Evolutionary conservation across 1,140 invertebrate species (phyloP).

Genomic region (Cheumatopsyche charites): DNA sequence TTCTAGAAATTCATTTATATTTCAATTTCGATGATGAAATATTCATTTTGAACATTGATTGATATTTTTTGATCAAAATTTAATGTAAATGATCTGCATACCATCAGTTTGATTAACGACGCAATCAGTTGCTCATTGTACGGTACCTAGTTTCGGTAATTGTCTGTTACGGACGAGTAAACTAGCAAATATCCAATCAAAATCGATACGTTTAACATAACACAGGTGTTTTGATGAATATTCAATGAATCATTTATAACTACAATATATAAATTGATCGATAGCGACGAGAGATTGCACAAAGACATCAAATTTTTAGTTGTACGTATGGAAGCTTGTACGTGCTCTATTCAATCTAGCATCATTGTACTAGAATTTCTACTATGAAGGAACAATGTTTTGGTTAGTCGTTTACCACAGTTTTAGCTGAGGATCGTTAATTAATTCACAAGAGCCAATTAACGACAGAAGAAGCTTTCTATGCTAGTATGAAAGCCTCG

Average conservation of each 20-base stretch:
- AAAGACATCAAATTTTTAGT: no score
- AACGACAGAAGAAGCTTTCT: slow-evolving; percentile 25
- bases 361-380: not conserved
- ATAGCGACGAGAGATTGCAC: no score
- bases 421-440: slow-evolving; percentile 28
- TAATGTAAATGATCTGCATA: not conserved
- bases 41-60: no score
- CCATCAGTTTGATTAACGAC: slow-evolving; percentile 23
- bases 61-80: not conserved
- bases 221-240: no score
- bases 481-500: slow-evolving; percentile 9
- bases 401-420: slow-evolving; percentile 8
- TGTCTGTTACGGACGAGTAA: slow-evolving; percentile 4
- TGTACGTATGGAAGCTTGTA: no score
- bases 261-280: no score
- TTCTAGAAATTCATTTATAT: no score
- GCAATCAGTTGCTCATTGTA: slow-evolving; percentile 28
- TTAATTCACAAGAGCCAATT: slow-evolving; percentile 35
- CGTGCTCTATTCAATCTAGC: not conserved
- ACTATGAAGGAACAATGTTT: slow-evolving; percentile 16
- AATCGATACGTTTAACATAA: not conserved
- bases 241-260: no score
- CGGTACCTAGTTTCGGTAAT: slow-evolving; percentile 8
- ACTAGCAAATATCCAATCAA: not conserved
- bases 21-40: no score